Base-by-base conservation (phyloP, 2,113 vertebrate species). In the Pyxicephalus adspersus region DNA sequence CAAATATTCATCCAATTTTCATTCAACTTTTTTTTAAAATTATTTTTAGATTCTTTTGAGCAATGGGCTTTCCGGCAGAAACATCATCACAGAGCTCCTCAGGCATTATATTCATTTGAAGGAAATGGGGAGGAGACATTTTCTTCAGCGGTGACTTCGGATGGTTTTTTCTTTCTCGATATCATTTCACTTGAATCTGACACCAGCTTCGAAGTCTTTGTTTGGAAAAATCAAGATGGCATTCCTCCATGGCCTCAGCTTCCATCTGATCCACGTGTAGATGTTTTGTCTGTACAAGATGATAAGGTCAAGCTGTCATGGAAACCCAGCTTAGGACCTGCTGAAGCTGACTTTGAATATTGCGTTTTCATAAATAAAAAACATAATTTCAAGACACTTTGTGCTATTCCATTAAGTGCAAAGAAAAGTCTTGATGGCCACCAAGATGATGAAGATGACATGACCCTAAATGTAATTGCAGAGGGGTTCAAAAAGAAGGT, bases 311-410 rank as follows among this genome's bases (percentile, higher is more conserved):
- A 76, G 20, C 67, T 84, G 25, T 76, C 75, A n/a, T 84, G 83
- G 83, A 72, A 83, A 57, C 55, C 80, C 7, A 84, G 80, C n/a
- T 26, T 66, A 11, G 70, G 57, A 18, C 45, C 22, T 25, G 17
- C 83, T 60, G 50, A 22, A 5, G 9, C 3, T 1, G 31, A 65
- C 20, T 1, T 76, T n/a, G 64, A 74, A 11, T 84, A 83, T 51
- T 84, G 83, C 11, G 34, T 83, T 16, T 76, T 84, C 16, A 29
- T 83, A n/a, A 84, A 78, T 55, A 58, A 65, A 34, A 38, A 65
- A 50, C 80, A 84, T 25, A 84, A 84, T 63, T 72, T 72, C 52
- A 84, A 84, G 66, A 84, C 74, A n/a, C 23, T 83, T 15, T 84
- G 83, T 26, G 83, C 80, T 54, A 77, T 67, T 6, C 75, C 79